Evolutionary conservation across 2,797 vertebrate genomes (phyloP), one percentile per base, ranked within the genome.

Genomic region (Balearica regulorum): DNA sequence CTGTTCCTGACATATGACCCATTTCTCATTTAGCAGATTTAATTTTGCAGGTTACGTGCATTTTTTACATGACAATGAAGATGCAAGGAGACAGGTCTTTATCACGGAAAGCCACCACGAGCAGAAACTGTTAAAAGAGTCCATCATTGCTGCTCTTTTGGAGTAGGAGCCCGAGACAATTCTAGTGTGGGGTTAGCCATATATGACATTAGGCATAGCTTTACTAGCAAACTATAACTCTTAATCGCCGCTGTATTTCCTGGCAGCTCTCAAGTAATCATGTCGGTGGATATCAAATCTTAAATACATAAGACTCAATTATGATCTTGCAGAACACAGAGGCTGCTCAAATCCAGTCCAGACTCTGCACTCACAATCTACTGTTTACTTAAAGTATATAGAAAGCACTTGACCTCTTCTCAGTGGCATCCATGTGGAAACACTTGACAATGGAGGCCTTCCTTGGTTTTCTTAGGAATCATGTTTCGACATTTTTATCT

Each of bases 371-470:
- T 96, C 69, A 44, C 66, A 75, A 64, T 89, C 89, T 97, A 54
- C 92, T 94, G 68, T 90, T 91, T 94, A 89, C 76, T 95, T 92
- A 96, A 96, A 97, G 92, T 83, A 94, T 87, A 96, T 93, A 96
- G 89, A 91, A 93, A 77, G 61, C 62, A 82, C 82, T 91, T 97
- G 90, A 94, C 92, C 90, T 89, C 85, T 93, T 93, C 87, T 87
- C 87, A 77, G 90, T 82, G 77, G 53, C 93, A 94, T 83, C 81
- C 94, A 71, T 96, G 94, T 96, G 94, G 87, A 81, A 90, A 91
- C 72, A 94, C 71, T 96, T 3, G 22, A 86, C 60, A 58, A 90
- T 73, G 93, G 66, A 73, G 58, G 60, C 70, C 72, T 94, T 92
- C 90, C 43, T 82, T 92, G 76, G 76, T 83, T 97, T 97, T 89